These are phyloP conservation scores for Tragopan temminckii DNA, from an alignment of 2,797 vertebrate species.

Conservation along the genomic window DNA sequence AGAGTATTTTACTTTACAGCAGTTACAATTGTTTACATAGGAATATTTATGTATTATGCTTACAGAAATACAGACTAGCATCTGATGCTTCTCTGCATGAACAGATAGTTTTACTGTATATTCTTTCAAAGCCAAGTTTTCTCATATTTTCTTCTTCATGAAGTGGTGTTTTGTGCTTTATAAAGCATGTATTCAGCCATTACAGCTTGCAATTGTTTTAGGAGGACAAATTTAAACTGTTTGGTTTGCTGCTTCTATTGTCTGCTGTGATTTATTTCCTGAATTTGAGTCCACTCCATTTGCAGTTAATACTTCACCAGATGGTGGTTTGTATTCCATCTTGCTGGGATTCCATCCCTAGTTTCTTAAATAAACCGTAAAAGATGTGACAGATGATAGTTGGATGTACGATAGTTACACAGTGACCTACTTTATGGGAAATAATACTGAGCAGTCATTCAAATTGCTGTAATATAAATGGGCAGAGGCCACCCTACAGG, in stretches of 20 bases:
- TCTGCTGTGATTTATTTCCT: not conserved
- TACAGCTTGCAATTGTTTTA: not conserved
- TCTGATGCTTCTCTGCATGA: not conserved
- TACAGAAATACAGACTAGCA: not conserved
- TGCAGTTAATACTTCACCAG: not conserved
- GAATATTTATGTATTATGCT: not conserved
- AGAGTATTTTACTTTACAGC: not conserved
- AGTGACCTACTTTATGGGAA: not conserved
- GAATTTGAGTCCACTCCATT: not conserved
- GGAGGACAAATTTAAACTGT: not conserved
- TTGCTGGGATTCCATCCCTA: not conserved
- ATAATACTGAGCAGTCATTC: not conserved
- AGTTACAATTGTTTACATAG: not conserved
- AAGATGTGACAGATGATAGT: not conserved
- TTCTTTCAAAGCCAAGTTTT: not conserved
- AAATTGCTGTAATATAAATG: not conserved
- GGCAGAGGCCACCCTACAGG: not conserved
- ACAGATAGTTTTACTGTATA: not conserved
- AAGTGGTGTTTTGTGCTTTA: not conserved
- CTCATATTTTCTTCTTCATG: not conserved
- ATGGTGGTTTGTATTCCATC: not conserved
- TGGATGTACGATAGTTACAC: not conserved
- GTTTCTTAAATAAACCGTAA: not conserved
- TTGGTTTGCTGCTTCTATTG: not conserved
- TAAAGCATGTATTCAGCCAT: not conserved